A percentile compares a stretch with the other conserved stretches of the same genome.
These are phyloP conservation scores for Fragariocoptes setiger DNA, from an alignment of 1,140 invertebrate species.

Conservation along the genomic window DNA sequence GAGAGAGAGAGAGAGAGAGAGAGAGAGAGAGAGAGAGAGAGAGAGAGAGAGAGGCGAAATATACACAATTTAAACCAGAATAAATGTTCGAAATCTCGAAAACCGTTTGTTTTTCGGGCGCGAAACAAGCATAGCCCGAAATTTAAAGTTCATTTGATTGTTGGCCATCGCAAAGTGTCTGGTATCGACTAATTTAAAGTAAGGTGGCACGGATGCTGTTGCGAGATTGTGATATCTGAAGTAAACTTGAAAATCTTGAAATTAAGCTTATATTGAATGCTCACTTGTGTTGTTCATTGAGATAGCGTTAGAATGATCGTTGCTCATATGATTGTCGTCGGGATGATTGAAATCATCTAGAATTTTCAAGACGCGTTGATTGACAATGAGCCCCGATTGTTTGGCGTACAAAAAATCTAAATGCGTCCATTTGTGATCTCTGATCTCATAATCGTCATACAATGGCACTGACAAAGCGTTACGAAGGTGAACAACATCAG, in stretches of 20 bases:
- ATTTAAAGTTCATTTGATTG: too few relatives aligned
- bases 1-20: too few relatives aligned
- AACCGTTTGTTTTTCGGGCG: too few relatives aligned
- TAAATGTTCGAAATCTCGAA: too few relatives aligned
- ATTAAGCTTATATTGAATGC: neutral
- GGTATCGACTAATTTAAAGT: too few relatives aligned
- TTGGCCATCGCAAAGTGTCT: too few relatives aligned
- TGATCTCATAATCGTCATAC: neutral
- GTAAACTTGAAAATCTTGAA: neutral
- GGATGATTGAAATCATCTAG: slow-evolving; percentile 21
- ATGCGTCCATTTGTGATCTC: neutral
- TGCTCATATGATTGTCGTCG: neutral
- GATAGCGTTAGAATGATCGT: neutral
- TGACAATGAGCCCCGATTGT: slow-evolving; percentile 7
- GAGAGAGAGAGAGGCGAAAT: too few relatives aligned
- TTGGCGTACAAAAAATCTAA: neutral
- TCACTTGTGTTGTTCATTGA: neutral
- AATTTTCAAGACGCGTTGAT: slow-evolving; percentile 3
- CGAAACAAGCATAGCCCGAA: too few relatives aligned
- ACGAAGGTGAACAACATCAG: slow-evolving; percentile 4
- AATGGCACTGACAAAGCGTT: slow-evolving; percentile 1
- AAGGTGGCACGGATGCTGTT: too few relatives aligned
- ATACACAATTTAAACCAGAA: too few relatives aligned
- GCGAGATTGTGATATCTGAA: neutral
- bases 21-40: too few relatives aligned